phyloP scores from a whole-genome alignment of 2,797 vertebrate genomes.

The Acropternis orthonyx region DNA sequence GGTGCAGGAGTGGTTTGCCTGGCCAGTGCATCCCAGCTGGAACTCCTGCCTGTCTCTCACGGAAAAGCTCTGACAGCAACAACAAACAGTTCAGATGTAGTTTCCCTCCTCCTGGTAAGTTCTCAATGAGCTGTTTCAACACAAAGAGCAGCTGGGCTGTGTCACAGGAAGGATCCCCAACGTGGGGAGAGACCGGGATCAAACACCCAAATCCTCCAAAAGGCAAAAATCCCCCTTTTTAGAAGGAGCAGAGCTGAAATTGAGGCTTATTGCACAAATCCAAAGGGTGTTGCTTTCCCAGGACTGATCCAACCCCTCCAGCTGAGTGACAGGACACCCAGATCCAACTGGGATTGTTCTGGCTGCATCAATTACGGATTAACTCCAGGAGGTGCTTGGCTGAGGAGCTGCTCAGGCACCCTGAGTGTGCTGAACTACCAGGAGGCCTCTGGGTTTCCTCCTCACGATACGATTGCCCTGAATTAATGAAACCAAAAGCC shows the following conservation, averaged over 20 bases:
- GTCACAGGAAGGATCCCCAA: neutral
- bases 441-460: neutral
- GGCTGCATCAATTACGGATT: neutral
- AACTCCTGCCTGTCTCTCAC: neutral
- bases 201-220: neutral
- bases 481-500: neutral
- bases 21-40: neutral
- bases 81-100: neutral
- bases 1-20: neutral
- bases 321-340: neutral
- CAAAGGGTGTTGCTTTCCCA: fast-evolving
- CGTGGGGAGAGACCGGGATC: fast-evolving
- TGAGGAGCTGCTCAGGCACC: neutral
- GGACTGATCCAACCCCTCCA: neutral
- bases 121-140: neutral
- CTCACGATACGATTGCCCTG: fast-evolving
- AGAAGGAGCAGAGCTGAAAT: neutral
- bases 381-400: neutral
- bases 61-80: neutral
- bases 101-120: neutral
- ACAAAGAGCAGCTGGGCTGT: neutral
- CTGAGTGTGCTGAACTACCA: neutral
- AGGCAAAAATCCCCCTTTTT: neutral
- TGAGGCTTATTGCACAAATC: fast-evolving
- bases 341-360: neutral